Base-by-base conservation (phyloP, 2,113 vertebrate species). In the Thunnus thynnus region DNA sequence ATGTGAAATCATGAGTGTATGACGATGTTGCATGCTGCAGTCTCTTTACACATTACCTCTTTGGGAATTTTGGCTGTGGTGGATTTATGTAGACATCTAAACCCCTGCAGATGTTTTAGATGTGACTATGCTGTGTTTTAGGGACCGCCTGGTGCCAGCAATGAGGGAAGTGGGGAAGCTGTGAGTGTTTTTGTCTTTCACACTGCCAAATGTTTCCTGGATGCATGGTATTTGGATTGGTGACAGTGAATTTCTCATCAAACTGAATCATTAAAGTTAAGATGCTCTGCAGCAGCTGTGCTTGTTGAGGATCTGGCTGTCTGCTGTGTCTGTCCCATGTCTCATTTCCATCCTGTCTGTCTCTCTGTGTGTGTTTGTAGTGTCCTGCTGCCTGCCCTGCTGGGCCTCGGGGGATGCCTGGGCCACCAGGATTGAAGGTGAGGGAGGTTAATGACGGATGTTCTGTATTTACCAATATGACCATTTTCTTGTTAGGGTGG, bases 391-490 rank as follows among this genome's bases (percentile, higher is more conserved):
- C 91, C 54, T 96, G 96, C 60, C 95, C 95, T 51, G 91, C 94
- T 14, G 95, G 96, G 85, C 94, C 94, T 10, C 95, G 79, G 82
- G 96, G 96, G 36, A n/a, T 94, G 30, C 77, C 91, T 54, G 95
- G 96, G 6, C 74, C 94, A 16, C 94, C 93, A 69, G 96, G 96
- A 47, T 88, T 95, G 75, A 96, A 96, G 95, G 96, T 96, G 76
- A 91, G 72, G 46, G 62, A 50, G 47, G 13, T 17, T 25, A 63
- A 51, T 61, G 0, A 56, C 58, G 25, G 25, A 27, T 58, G 51
- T 4, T 48, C 52, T 60, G 68, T 55, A 64, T 60, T 72, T n/a
- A 32, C 20, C 32, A 54, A 32, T 36, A 6, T 73, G 41, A 58
- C 4, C 3, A 30, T 30, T 30, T 30, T 30, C 27, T 4, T 30